Evolutionary conservation across 2,113 vertebrate genomes (phyloP).

Genomic region (Megaceryle torquata): DNA sequence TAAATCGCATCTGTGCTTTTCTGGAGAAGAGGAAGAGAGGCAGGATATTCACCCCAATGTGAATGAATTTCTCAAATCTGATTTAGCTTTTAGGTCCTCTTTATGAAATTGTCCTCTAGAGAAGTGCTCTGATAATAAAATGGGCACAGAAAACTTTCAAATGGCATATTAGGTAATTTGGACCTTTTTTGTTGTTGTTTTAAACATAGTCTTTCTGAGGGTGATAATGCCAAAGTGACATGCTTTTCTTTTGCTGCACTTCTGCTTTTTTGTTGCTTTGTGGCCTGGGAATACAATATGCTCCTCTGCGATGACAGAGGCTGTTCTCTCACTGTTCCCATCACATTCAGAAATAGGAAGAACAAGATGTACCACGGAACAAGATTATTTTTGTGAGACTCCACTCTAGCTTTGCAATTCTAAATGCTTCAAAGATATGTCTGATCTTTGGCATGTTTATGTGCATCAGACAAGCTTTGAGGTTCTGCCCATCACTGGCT

Average conservation of each 20-base stretch:
- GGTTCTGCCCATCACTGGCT: background rate
- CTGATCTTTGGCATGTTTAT: slow-evolving; percentile 31
- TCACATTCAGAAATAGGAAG: slow-evolving; percentile 55
- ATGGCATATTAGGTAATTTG: background rate
- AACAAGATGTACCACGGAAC: slow-evolving; percentile 21
- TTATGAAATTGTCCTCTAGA: background rate
- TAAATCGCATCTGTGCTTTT: background rate
- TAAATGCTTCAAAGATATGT: background rate
- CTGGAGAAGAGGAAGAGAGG: background rate
- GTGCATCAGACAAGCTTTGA: background rate
- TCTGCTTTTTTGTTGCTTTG: background rate
- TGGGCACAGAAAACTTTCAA: background rate
- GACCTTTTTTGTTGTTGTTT: background rate
- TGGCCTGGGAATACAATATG: slow-evolving; percentile 27
- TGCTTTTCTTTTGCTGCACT: background rate
- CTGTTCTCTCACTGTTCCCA: slow-evolving; percentile 23
- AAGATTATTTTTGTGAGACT: slow-evolving; percentile 49
- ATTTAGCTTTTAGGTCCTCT: background rate
- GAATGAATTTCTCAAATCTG: background rate
- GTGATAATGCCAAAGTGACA: background rate
- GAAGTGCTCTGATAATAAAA: background rate
- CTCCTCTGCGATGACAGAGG: slow-evolving; percentile 10
- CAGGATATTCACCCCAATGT: accelerated
- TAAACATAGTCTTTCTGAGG: background rate
- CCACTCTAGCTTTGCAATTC: slow-evolving; percentile 42